Evolutionary conservation across 2,888 invertebrate species (phyloP).

Genomic region (Macropis europaea): DNA sequence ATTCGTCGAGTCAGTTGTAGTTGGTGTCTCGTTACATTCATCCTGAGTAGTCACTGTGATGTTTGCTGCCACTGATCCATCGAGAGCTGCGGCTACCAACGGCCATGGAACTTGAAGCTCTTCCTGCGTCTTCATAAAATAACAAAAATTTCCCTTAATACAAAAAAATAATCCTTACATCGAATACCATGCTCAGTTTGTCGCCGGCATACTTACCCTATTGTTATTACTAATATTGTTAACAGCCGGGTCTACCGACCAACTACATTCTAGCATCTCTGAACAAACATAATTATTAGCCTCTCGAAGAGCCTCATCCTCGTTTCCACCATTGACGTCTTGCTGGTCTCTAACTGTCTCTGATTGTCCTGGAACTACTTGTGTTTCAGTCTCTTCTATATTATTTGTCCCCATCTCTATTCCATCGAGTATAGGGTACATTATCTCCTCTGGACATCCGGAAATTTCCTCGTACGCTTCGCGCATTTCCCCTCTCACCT

Average conservation of each 20-base stretch:
- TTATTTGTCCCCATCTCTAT: conserved; percentile 74
- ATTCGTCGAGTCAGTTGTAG: conserved; percentile 69
- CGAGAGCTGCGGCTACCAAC: conserved; percentile 81
- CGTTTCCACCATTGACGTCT: conserved; percentile 77
- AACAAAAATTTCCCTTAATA: conserved; percentile 24
- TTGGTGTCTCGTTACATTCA: conserved; percentile 72
- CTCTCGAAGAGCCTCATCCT: conserved; percentile 85
- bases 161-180: not conserved
- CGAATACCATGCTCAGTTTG: not conserved
- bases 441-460: conserved; percentile 76
- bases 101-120: conserved; percentile 82
- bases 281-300: conserved; percentile 88
- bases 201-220: conserved; percentile 49
- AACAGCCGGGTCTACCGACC: conserved; percentile 75
- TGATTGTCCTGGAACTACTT: conserved; percentile 54
- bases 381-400: conserved; percentile 67
- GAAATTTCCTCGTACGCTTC: conserved; percentile 78
- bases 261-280: conserved; percentile 77
- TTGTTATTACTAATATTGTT: conserved; percentile 71
- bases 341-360: conserved; percentile 61
- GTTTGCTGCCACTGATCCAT: conserved; percentile 76
- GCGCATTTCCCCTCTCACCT: conserved; percentile 78
- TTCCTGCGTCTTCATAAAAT: conserved; percentile 80
- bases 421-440: conserved; percentile 77
- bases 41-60: conserved; percentile 74